Evolutionary conservation across 2,797 vertebrate species (phyloP).

Genomic region (Sebastes jordani): DNA sequence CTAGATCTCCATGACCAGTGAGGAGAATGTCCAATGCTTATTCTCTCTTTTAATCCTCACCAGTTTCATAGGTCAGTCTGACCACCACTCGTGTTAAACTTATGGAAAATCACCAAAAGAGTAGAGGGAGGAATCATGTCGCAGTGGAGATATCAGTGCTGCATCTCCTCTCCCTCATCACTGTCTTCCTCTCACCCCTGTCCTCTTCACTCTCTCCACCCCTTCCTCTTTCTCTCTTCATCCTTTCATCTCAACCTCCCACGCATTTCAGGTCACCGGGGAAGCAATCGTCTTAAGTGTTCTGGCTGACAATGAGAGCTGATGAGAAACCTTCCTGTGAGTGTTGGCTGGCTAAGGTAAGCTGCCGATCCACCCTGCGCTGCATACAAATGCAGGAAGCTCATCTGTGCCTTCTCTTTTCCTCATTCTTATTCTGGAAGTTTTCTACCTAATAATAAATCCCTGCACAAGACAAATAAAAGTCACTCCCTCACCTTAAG

Average conservation of each 20-base stretch:
- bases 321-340: slow-evolving; percentile 73
- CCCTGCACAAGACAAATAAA: slow-evolving; percentile 17
- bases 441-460: slow-evolving; percentile 28
- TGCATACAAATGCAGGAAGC: slow-evolving; percentile 73
- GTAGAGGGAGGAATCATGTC: background rate
- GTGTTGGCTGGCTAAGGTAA: slow-evolving; percentile 63
- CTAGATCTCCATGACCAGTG: background rate
- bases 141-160: background rate
- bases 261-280: slow-evolving; percentile 72
- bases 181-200: background rate
- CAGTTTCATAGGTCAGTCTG: background rate
- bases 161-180: slow-evolving; percentile 1
- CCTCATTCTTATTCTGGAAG: slow-evolving; percentile 4
- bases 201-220: slow-evolving; percentile 17
- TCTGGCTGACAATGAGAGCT: slow-evolving; percentile 74
- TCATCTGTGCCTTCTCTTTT: slow-evolving; percentile 15
- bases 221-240: slow-evolving; percentile 12
- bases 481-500: background rate
- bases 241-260: slow-evolving; percentile 69
- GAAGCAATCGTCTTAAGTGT: slow-evolving; percentile 84
- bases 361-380: slow-evolving; percentile 36
- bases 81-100: background rate
- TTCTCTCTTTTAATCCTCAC: background rate
- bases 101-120: background rate
- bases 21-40: background rate